These are phyloP conservation scores for Monomorium pharaonis DNA, from an alignment of 1,140 invertebrate genomes.

Conservation along the genomic window DNA sequence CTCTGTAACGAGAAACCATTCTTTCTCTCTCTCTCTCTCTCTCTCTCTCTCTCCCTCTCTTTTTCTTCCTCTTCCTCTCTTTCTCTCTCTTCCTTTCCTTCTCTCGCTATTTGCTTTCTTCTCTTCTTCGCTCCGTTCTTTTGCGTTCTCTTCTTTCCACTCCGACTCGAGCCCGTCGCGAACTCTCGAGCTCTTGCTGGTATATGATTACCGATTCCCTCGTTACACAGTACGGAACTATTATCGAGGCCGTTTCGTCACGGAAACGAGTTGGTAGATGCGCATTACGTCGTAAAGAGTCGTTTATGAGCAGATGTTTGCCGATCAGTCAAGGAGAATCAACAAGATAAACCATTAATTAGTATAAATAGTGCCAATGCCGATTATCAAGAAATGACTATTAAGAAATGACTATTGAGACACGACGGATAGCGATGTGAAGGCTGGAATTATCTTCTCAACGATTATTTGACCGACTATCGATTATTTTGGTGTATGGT, in stretches of 20 bases:
- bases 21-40: constrained; percentile 10
- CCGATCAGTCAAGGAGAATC: background rate
- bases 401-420: background rate
- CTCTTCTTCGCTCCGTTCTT: constrained; percentile 30
- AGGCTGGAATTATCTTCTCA: background rate
- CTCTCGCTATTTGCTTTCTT: background rate
- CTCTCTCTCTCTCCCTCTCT: constrained; percentile 30
- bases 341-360: background rate
- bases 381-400: background rate
- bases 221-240: constrained; percentile 49
- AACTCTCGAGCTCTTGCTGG: constrained; percentile 49
- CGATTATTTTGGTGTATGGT: background rate
- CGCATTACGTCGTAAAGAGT: background rate
- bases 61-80: background rate
- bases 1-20: constrained; percentile 80
- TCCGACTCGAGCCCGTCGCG: constrained; percentile 28
- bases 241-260: background rate
- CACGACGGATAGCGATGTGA: background rate
- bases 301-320: background rate
- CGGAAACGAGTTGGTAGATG: background rate
- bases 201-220: constrained; percentile 70
- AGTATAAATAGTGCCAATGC: background rate
- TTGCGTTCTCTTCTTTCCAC: constrained; percentile 5
- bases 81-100: constrained; percentile 8
- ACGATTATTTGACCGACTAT: background rate